A percentile compares a stretch with the other conserved stretches of the same genome.
These are phyloP conservation scores for Podargus strigoides DNA, from an alignment of 2,797 vertebrate genomes.

Conservation along the genomic window DNA sequence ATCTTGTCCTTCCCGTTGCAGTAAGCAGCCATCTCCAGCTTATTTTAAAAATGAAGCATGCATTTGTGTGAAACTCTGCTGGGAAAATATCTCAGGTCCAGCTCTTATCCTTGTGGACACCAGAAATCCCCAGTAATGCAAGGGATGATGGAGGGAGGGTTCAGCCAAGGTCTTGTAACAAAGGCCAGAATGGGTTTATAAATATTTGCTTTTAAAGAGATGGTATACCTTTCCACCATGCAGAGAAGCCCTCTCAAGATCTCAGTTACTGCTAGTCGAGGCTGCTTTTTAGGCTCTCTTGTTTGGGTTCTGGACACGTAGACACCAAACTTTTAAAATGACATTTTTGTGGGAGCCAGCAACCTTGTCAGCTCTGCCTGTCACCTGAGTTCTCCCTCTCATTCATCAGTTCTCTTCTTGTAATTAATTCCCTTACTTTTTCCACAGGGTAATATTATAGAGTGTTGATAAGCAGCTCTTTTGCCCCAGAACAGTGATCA, in stretches of 20 bases:
- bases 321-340: neutral
- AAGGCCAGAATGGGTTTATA: neutral
- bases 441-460: neutral
- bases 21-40: neutral
- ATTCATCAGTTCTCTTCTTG: neutral
- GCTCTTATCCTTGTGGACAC: neutral
- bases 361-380: neutral
- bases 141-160: neutral
- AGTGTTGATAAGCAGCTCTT: conserved; percentile 2
- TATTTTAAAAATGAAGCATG: neutral
- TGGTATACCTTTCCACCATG: neutral
- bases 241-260: neutral
- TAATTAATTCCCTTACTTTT: conserved; percentile 18
- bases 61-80: neutral
- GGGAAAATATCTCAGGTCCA: neutral
- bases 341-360: neutral
- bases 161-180: neutral
- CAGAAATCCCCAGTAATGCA: neutral
- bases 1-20: neutral
- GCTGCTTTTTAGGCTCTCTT: neutral
- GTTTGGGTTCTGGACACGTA: neutral
- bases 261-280: accelerated
- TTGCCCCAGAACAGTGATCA: neutral
- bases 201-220: neutral
- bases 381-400: neutral